phyloP scores from a whole-genome alignment of 2,797 vertebrate genomes.

The Bryconaethiops microstoma region DNA sequence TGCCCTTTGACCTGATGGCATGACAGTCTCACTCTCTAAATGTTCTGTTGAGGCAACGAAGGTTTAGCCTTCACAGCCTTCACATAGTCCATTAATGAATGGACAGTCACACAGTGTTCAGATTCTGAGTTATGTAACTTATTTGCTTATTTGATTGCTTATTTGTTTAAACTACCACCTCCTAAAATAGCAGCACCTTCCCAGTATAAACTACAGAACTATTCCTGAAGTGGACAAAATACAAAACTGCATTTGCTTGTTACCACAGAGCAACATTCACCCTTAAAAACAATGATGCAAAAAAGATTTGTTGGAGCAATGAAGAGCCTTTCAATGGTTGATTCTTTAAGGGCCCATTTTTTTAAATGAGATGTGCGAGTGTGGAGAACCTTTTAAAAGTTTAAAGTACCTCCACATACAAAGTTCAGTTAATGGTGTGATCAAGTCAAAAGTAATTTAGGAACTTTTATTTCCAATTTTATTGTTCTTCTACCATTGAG shows the following conservation, averaged over 20 bases:
- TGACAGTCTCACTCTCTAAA: background rate
- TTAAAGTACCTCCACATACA: background rate
- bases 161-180: background rate
- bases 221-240: no score
- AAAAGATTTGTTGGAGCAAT: background rate
- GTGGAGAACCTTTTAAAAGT: background rate
- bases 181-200: background rate
- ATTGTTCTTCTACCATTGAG: background rate
- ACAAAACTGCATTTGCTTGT: background rate
- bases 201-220: background rate
- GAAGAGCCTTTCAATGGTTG: background rate
- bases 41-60: background rate
- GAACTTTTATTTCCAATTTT: background rate
- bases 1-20: constrained; percentile 38
- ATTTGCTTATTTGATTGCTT: background rate
- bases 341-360: background rate
- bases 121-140: background rate
- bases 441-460: background rate
- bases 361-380: background rate
- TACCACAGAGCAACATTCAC: background rate
- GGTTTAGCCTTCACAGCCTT: background rate
- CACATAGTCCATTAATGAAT: background rate
- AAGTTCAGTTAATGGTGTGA: background rate
- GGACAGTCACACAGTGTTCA: background rate
- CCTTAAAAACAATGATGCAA: background rate